Evolutionary conservation across 1,140 invertebrate species (phyloP).

Genomic region (Apis florea): DNA sequence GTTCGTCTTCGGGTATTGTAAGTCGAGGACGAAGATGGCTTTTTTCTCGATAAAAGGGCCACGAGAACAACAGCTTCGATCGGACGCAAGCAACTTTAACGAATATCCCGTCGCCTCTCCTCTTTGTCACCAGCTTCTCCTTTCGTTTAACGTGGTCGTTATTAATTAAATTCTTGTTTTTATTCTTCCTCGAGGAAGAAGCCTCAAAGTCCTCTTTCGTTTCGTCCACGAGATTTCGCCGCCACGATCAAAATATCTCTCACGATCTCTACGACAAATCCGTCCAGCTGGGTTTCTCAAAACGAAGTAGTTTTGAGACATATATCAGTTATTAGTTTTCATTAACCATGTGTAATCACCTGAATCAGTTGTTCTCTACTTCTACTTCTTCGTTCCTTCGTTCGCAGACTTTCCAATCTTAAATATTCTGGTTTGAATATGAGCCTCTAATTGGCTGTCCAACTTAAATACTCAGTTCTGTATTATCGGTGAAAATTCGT

Average conservation of each 20-base stretch:
- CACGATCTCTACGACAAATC: background rate
- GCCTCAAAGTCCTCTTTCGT: background rate
- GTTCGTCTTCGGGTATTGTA: conserved; percentile 48
- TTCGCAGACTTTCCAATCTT: too few species aligned
- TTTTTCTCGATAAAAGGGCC: conserved; percentile 9
- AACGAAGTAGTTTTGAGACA: too few species aligned
- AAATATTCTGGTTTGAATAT: too few species aligned
- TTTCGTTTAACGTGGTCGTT: conserved; percentile 18
- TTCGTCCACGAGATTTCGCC: too few species aligned
- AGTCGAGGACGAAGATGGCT: conserved; percentile 52
- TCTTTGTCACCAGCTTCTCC: background rate
- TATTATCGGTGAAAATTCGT: too few species aligned
- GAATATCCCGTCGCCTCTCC: background rate
- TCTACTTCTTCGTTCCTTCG: too few species aligned
- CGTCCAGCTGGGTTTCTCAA: too few species aligned
- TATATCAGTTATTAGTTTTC: too few species aligned
- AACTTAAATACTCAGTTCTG: too few species aligned
- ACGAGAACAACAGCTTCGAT: conserved; percentile 7
- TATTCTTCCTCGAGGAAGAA: background rate
- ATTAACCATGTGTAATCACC: too few species aligned
- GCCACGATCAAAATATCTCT: background rate
- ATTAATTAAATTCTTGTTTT: conserved; percentile 26
- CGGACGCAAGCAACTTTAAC: conserved; percentile 16
- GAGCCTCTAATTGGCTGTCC: too few species aligned
- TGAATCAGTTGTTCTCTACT: too few species aligned